Base-by-base conservation (phyloP, 2,113 vertebrate genomes). In the Colistium nudipinnis region DNA sequence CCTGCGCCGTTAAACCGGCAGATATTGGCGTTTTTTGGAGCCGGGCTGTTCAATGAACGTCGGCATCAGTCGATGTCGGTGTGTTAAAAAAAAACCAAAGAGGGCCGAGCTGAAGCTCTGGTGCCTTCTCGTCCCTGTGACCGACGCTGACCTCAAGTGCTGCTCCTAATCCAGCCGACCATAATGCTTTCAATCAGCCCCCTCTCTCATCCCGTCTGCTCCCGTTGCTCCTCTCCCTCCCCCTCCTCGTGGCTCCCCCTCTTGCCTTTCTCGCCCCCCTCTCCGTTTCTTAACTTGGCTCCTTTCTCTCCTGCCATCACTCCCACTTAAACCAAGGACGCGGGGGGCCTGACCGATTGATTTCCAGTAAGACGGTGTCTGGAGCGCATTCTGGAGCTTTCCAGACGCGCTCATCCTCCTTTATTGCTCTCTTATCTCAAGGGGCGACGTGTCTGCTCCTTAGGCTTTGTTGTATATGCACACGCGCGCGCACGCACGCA, bases 351-450 rank as follows among this genome's bases (percentile, higher is more conserved):
- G 84, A 85, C 79, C 60, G 9, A 91, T 91, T 91, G 88, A 92
- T 90, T 90, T 92, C 88, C 85, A 90, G 85, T 88, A 87, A 89
- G 82, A 59, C 79, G 6, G 64, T 65, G 82, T 90, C 80, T 82
- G 73, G 66, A 87, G 66, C 70, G 45, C 63, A 61, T 87, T 86
- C 79, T 78, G 65, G 76, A 80, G 82, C 81, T 79, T 86, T 88
- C 81, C 52, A 70, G 78, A 79, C 57, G 38, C 62, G 69, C 83
- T 90, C 79, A 87, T 92, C 88, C 87, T 87, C 78, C 79, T 91
- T 91, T 92, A 91, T 90, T 91, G 82, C 88, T 74, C 78, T 81
- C 72, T 80, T 89, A 91, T 90, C 88, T 86, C 82, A 28, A 72
- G 83, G 84, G 84, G 79, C 38, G 22, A 66, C 62, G 0, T 71